Evolutionary conservation across 2,797 vertebrate species (phyloP).

Genomic region (Cynodonichthys magdalenae): DNA sequence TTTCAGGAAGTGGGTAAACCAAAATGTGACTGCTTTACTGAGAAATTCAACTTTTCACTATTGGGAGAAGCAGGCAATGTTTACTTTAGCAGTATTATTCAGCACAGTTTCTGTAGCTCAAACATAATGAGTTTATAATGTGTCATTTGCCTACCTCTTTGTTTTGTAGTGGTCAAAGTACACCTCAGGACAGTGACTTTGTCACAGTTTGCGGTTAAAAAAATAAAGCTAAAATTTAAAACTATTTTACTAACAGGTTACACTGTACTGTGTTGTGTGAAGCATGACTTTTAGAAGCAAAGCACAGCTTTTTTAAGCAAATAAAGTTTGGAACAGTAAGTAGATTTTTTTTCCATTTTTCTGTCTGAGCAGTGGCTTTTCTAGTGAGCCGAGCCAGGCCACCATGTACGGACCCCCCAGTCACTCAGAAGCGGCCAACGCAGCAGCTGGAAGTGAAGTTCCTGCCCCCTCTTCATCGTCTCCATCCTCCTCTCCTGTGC

Average conservation of each 20-base stretch:
- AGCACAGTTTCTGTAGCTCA: not conserved
- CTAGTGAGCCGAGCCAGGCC: constrained; percentile 88
- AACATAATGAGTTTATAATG: constrained; percentile 38
- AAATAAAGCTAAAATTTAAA: no score
- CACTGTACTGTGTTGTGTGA: no score
- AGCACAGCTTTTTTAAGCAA: not conserved
- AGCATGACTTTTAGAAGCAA: constrained; percentile 3
- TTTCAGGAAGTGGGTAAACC: not conserved
- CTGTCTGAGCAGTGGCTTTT: constrained; percentile 84
- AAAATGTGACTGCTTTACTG: not conserved
- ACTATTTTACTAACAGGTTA: no score
- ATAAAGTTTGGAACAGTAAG: not conserved
- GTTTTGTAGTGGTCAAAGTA: constrained; percentile 23
- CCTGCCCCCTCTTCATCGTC: constrained; percentile 83
- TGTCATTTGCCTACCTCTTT: not conserved
- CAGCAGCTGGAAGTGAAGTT: constrained; percentile 62
- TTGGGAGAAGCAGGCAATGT: not conserved
- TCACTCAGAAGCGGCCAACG: constrained; percentile 81
- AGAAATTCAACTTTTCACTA: not conserved
- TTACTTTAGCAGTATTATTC: not conserved
- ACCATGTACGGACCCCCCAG: constrained; percentile 84
- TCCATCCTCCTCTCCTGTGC: constrained; percentile 81
- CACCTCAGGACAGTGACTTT: constrained; percentile 18
- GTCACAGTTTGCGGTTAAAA: not conserved
- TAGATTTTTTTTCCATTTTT: not conserved